Conservation (phyloP, 2,113 vertebrate genomes). For the Mormyrus iriodes region DNA sequence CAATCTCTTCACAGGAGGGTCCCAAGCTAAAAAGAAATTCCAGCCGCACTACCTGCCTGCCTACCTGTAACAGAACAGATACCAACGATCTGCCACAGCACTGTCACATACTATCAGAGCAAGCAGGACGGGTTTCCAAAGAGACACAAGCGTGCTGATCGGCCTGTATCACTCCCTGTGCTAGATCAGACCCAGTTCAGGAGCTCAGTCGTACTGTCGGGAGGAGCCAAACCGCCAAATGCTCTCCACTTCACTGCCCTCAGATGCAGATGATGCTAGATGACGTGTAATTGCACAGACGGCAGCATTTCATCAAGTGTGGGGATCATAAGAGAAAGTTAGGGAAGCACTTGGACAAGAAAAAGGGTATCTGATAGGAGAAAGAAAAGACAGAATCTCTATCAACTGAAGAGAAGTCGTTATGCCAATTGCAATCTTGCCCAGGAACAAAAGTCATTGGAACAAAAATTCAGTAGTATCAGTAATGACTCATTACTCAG, state of each 20-base stretch:
- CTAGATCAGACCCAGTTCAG: conserved; percentile 11
- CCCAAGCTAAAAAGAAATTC: background rate
- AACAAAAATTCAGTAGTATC: background rate
- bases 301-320: background rate
- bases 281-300: conserved; percentile 6
- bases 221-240: background rate
- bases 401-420: background rate
- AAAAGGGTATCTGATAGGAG: background rate
- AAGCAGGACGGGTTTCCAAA: background rate
- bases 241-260: background rate
- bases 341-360: background rate
- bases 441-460: conserved; percentile 7
- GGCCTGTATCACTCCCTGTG: background rate
- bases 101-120: background rate
- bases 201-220: background rate
- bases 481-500: background rate
- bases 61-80: background rate
- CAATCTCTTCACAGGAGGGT: background rate
- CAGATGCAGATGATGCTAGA: background rate
- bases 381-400: background rate
- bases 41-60: background rate
- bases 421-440: background rate
- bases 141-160: background rate
- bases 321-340: background rate
- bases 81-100: background rate